A percentile compares a stretch with the other conserved stretches of the same genome.
Evolutionary conservation across 2,797 vertebrate species (phyloP).

Genomic region (Psittacula derbiana): DNA sequence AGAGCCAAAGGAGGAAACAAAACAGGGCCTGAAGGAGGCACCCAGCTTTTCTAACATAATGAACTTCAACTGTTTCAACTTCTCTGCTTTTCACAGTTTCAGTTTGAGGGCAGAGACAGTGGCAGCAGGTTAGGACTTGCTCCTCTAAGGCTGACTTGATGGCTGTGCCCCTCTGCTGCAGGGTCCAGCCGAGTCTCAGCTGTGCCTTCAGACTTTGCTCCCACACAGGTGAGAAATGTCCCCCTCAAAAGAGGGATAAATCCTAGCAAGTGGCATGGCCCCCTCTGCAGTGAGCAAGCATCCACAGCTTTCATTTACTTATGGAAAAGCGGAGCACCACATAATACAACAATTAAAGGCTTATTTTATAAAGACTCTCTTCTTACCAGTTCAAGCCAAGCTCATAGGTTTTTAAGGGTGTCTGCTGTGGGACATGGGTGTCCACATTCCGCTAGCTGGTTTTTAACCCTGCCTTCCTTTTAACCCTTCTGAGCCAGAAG

Average conservation of each 20-base stretch:
- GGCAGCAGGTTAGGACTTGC: not conserved
- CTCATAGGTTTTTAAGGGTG: not conserved
- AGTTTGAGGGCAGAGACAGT: not conserved
- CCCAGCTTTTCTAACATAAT: not conserved
- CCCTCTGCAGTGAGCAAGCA: not conserved
- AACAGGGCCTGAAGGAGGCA: not conserved
- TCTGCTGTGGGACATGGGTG: not conserved
- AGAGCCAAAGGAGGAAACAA: not conserved
- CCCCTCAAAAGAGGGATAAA: not conserved
- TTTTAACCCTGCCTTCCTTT: not conserved
- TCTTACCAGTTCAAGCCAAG: not conserved
- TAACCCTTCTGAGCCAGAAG: not conserved
- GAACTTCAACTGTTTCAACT: not conserved
- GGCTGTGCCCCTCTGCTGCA: not conserved
- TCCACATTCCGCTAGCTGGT: not conserved
- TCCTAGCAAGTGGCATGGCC: accelerated
- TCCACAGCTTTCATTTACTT: not conserved
- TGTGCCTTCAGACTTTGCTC: not conserved
- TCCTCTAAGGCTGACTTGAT: not conserved
- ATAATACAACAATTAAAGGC: not conserved
- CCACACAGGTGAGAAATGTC: not conserved
- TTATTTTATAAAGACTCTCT: not conserved
- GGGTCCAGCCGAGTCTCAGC: not conserved
- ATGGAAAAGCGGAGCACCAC: not conserved
- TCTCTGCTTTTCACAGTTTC: not conserved